Conservation (phyloP, 2,888 invertebrate genomes). For the Nymphalis urticae region DNA sequence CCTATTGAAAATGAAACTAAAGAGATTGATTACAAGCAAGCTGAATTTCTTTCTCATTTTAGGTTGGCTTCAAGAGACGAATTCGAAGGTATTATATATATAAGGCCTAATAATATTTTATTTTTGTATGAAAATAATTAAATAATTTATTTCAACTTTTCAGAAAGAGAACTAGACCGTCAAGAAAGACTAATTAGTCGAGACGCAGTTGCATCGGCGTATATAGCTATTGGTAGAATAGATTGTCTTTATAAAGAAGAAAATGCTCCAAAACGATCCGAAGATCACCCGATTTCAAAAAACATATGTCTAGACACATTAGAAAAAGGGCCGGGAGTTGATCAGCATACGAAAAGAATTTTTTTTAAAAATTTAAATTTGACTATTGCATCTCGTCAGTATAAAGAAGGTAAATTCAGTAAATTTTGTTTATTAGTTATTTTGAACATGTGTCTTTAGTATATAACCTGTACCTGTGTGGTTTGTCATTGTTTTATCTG, state of each 20-base stretch:
- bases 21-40: constrained; percentile 71
- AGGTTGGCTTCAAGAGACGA: constrained; percentile 82
- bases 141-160: constrained; percentile 21
- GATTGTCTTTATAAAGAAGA: constrained; percentile 59
- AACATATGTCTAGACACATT: constrained; percentile 16
- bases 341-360: constrained; percentile 76
- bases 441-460: background rate
- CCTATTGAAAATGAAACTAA: constrained; percentile 43
- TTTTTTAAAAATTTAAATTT: constrained; percentile 83
- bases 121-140: background rate
- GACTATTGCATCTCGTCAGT: constrained; percentile 74
- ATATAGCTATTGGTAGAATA: constrained; percentile 63
- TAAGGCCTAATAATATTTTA: background rate
- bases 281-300: constrained; percentile 5
- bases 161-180: constrained; percentile 81
- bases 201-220: constrained; percentile 79
- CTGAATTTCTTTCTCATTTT: constrained; percentile 83
- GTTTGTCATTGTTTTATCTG: constrained; percentile 45
- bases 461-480: background rate
- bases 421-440: background rate
- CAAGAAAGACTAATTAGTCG: constrained; percentile 80
- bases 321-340: constrained; percentile 41
- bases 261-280: constrained; percentile 41
- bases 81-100: constrained; percentile 79
- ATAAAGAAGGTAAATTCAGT: constrained; percentile 79